Base-by-base conservation (phyloP, 2,888 invertebrate genomes). In the Synergus japonicus region DNA sequence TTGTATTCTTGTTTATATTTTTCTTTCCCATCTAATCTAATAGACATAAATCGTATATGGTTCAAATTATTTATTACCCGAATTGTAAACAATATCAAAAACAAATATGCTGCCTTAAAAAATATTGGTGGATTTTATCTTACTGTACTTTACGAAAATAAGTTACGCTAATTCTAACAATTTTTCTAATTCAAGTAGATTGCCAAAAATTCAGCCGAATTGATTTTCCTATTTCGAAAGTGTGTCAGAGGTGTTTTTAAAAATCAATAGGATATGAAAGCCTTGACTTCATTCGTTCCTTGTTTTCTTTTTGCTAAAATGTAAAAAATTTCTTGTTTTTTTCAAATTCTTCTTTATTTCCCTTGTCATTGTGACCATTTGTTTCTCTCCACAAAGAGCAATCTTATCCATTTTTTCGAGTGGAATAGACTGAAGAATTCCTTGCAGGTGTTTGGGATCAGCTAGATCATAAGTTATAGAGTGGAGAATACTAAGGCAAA, bases 381-480 rank as follows among this genome's bases (percentile, higher is more conserved):
- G 84, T 18, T 82, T 79, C 22, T 85, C 79, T 10, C 66, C 83
- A 58, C 81, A 79, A 0, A 67, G 76, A 1, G 85, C 83, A n/a
- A 88, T 81, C 18, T 76, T 81, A n/a, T 86, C 82, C 37, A 90
- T 87, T 76, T 79, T 87, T 22, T 85, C 84, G 12, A 86, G 81
- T 60, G 89, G 82, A 22, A 89, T 76, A 4, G 82, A 79, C 13
- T 81, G 49, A 5, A 83, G 81, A 13, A 89, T 67, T n/a, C 86
- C 84, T 10, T 82, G 81, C 43, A 87, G 79, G 60, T 85, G 82
- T 66, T 77, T 81, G 0, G 84, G 77, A 77, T 90, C 85, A 0
- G 79, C 82, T n/a, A 87, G 78, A 49, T 85, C 86, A 41, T 86
- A 88, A 4, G 88, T 89, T 76, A 90, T 85, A 54, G 89, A 90